These are phyloP conservation scores for Oryctes rhinoceros DNA, from an alignment of 1,140 invertebrate species.

Conservation along the genomic window DNA sequence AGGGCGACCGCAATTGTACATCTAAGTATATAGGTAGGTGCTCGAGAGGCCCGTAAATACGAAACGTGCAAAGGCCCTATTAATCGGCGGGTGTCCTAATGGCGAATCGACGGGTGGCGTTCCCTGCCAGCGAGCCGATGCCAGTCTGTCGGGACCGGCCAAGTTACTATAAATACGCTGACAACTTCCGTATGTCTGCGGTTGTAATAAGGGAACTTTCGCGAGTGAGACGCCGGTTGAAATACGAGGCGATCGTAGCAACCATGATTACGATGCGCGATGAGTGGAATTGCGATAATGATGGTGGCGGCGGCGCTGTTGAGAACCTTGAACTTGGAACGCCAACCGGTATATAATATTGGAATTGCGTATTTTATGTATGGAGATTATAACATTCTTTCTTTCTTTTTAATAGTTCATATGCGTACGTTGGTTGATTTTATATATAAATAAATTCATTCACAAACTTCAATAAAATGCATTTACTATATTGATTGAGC, in stretches of 20 bases:
- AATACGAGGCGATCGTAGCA: neutral
- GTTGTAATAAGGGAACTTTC: constrained; percentile 1
- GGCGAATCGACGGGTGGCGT: constrained; percentile 4
- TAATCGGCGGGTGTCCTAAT: constrained; percentile 17
- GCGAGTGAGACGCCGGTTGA: neutral
- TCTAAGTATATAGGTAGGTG: neutral
- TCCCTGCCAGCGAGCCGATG: neutral
- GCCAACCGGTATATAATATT: neutral
- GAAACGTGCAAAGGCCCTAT: constrained; percentile 17
- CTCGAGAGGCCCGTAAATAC: neutral
- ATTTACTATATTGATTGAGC: no score
- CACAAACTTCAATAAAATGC: no score
- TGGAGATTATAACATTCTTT: no score
- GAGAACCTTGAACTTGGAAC: neutral
- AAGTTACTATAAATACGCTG: neutral
- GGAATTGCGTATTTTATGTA: no score
- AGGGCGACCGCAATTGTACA: neutral
- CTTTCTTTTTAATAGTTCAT: no score
- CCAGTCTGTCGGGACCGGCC: neutral
- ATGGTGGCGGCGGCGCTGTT: neutral
- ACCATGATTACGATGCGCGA: neutral
- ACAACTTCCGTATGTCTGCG: constrained; percentile 3
- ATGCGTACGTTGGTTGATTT: no score
- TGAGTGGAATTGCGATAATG: neutral
- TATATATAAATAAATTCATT: no score